phyloP scores from a whole-genome alignment of 2,888 invertebrate genomes.

The Trisateles emortualis region DNA sequence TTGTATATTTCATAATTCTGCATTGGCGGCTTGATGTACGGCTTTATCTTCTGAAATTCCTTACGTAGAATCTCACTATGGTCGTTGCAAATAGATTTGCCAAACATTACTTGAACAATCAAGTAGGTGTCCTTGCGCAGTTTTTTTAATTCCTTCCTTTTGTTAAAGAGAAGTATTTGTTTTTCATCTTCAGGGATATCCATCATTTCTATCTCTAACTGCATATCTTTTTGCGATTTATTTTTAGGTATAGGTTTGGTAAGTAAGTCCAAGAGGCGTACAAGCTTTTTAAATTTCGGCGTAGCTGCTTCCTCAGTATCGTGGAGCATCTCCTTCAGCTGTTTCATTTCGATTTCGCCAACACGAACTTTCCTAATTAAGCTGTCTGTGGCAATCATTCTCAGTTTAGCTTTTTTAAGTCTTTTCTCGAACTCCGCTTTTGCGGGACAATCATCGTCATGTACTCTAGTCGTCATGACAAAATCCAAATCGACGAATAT shows the following conservation, averaged over 20 bases:
- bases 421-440: neutral
- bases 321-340: neutral
- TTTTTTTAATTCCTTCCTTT: neutral
- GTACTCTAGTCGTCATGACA: too few relatives aligned
- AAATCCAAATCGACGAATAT: too few relatives aligned
- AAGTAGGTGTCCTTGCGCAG: slow-evolving; percentile 1
- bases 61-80: neutral
- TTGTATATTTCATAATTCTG: too few relatives aligned
- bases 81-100: slow-evolving; percentile 1
- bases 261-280: neutral
- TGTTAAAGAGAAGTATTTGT: neutral
- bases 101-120: slow-evolving; percentile 5
- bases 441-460: too few relatives aligned
- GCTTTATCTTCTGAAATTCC: neutral
- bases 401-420: slow-evolving; percentile 1
- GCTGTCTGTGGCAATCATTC: slow-evolving; percentile 5
- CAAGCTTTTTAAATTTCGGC: neutral
- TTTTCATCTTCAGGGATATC: too few relatives aligned
- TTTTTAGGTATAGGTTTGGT: neutral
- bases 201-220: too few relatives aligned
- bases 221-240: too few relatives aligned
- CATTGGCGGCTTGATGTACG: neutral
- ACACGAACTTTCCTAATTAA: slow-evolving; percentile 4
- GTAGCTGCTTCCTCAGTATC: neutral
- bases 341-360: slow-evolving; percentile 5